These are phyloP conservation scores for Halictus quadricinctus DNA, from an alignment of 2,888 invertebrate species.

Conservation along the genomic window DNA sequence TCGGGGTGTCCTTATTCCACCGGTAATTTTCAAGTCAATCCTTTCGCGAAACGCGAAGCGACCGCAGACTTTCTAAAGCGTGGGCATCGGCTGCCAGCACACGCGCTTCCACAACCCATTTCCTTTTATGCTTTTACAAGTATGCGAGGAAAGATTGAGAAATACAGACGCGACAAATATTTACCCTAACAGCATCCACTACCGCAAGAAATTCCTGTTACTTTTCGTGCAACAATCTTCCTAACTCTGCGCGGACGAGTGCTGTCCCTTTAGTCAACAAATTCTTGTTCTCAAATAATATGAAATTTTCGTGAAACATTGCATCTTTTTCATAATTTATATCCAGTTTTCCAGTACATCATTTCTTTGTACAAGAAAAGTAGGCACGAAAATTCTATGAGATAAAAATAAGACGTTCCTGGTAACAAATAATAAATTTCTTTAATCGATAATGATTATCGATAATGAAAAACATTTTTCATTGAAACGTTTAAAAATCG, in stretches of 20 bases:
- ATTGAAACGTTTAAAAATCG: not conserved
- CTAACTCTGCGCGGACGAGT: not conserved
- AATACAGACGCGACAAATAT: not conserved
- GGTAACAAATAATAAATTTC: not conserved
- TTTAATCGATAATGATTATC: not conserved
- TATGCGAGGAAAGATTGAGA: constrained; percentile 11
- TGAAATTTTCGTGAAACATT: no score
- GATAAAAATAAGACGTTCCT: not conserved
- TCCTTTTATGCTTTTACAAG: constrained; percentile 54
- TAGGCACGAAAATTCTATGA: not conserved
- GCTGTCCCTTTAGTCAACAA: not conserved
- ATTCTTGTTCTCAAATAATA: not conserved
- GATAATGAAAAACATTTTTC: not conserved
- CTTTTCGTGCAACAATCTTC: not conserved
- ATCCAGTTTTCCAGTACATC: not conserved
- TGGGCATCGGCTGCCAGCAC: constrained; percentile 54
- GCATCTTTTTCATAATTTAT: no score
- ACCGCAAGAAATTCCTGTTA: not conserved
- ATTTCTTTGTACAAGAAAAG: no score
- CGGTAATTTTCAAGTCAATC: constrained; percentile 50
- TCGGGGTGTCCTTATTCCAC: constrained; percentile 37
- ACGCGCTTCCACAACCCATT: constrained; percentile 47
- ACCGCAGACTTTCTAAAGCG: constrained; percentile 64
- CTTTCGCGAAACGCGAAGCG: constrained; percentile 56
- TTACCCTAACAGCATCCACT: not conserved